These are phyloP conservation scores for Xenopus laevis DNA, from an alignment of 2,113 vertebrate genomes.

Conservation along the genomic window DNA sequence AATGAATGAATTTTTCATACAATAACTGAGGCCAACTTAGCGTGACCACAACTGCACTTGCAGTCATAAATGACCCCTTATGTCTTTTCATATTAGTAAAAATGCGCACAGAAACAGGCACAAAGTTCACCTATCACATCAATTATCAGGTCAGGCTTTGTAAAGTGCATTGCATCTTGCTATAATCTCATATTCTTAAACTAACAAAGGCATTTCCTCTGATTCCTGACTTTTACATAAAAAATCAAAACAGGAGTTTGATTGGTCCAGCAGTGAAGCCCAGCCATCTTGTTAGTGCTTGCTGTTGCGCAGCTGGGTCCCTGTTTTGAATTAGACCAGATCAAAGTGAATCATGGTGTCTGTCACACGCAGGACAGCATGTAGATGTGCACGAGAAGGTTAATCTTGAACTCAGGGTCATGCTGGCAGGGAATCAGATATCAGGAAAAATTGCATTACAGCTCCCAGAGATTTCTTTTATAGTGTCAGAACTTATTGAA, in stretches of 20 bases:
- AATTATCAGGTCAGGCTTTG: not conserved
- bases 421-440: slow-evolving; percentile 28
- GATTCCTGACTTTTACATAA: slow-evolving; percentile 24
- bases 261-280: slow-evolving; percentile 5
- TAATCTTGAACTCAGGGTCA: slow-evolving; percentile 30
- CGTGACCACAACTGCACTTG: too few species aligned
- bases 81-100: too few species aligned
- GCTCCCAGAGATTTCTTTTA: slow-evolving; percentile 8
- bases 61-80: too few species aligned
- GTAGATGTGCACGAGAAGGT: slow-evolving; percentile 22
- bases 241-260: not conserved
- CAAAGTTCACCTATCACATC: too few species aligned
- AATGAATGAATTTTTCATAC: too few species aligned
- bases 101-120: too few species aligned
- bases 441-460: slow-evolving; percentile 15
- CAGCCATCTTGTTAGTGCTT: slow-evolving; percentile 11
- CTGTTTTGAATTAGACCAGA: slow-evolving; percentile 37
- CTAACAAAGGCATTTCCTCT: slow-evolving; percentile 2
- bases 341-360: slow-evolving; percentile 29
- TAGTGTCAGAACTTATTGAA: slow-evolving; percentile 15
- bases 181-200: slow-evolving; percentile 5
- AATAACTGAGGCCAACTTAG: too few species aligned
- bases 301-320: slow-evolving; percentile 14
- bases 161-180: slow-evolving; percentile 17
- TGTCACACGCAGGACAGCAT: slow-evolving; percentile 30